These are phyloP conservation scores for Polylopha cassiicola DNA, from an alignment of 2,888 invertebrate species.

Conservation along the genomic window DNA sequence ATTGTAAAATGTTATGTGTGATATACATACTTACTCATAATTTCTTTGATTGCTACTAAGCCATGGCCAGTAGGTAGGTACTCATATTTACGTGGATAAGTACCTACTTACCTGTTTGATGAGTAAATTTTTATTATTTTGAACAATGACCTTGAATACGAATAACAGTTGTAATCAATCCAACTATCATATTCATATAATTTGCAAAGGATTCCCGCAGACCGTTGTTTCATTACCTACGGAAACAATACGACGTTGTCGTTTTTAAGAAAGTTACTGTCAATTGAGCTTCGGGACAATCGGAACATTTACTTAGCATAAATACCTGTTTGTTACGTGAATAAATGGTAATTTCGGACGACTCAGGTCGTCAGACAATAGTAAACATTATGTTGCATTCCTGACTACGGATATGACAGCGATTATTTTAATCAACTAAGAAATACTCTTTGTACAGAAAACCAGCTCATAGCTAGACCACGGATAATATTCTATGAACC, in stretches of 20 bases:
- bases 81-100: too few species aligned
- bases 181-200: too few species aligned
- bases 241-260: conserved; percentile 34
- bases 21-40: too few species aligned
- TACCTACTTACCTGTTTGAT: too few species aligned
- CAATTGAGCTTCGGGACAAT: conserved; percentile 38
- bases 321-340: conserved; percentile 16
- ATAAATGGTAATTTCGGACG: conserved; percentile 30
- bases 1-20: conserved; percentile 7
- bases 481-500: too few species aligned
- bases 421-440: conserved; percentile 21
- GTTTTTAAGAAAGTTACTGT: conserved; percentile 30
- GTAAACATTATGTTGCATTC: conserved; percentile 31
- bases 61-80: too few species aligned
- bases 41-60: too few species aligned
- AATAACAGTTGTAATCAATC: too few species aligned
- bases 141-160: too few species aligned
- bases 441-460: too few species aligned
- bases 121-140: too few species aligned
- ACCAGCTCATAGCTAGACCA: too few species aligned
- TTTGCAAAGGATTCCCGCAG: conserved; percentile 1
- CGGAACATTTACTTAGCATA: conserved; percentile 21
- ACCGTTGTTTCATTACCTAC: conserved; percentile 35
- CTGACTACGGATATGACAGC: conserved; percentile 13
- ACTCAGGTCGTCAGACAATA: conserved; percentile 28